Evolutionary conservation across 2,888 invertebrate species (phyloP).

Genomic region (Hypercompe scribonia): DNA sequence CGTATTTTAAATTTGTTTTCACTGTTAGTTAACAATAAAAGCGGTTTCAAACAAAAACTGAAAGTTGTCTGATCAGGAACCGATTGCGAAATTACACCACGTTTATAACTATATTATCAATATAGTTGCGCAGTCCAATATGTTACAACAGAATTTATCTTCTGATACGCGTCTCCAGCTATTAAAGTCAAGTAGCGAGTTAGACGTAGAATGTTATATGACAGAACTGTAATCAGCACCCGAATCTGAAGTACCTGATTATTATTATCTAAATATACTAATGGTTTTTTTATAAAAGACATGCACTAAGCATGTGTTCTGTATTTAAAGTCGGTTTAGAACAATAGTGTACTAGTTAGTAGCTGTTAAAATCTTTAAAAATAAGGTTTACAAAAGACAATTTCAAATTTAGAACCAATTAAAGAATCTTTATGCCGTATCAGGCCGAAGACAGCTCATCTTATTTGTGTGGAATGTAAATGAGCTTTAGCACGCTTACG

Average conservation of each 20-base stretch:
- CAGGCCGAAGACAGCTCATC: neutral
- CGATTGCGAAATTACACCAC: neutral
- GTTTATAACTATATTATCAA: neutral
- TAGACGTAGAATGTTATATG: conserved; percentile 3
- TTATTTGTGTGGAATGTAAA: neutral
- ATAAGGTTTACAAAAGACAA: neutral
- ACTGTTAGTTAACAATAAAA: neutral
- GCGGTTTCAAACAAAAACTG: neutral
- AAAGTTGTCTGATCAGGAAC: neutral
- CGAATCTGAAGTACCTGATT: neutral
- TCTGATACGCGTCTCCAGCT: neutral
- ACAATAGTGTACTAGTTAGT: neutral
- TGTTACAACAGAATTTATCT: neutral
- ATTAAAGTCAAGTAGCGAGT: neutral
- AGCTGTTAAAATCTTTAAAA: neutral
- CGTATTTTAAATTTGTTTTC: neutral
- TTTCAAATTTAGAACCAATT: neutral
- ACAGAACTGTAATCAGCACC: neutral
- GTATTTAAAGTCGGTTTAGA: neutral
- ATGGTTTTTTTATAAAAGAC: neutral
- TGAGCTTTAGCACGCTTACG: neutral
- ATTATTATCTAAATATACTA: neutral
- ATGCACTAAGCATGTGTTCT: neutral
- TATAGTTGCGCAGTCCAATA: neutral
- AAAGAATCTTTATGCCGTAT: neutral